Evolutionary conservation across 2,888 invertebrate genomes (phyloP).

Genomic region (Tiliacea citrago): DNA sequence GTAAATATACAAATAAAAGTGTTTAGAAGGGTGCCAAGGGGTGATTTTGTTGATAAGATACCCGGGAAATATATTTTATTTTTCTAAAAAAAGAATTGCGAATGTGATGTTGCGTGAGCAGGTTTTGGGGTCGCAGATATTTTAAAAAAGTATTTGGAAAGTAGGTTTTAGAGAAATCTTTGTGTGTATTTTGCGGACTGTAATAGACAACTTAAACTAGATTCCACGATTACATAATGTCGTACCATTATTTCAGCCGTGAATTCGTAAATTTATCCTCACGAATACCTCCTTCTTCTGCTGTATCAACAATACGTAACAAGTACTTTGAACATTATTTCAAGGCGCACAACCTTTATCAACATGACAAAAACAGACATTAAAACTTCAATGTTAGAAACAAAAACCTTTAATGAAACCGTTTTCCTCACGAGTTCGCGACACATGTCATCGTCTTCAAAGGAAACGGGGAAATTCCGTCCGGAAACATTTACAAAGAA

Average conservation of each 20-base stretch:
- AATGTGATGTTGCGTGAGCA: constrained; percentile 11
- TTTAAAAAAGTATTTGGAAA: neutral
- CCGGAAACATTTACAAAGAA: constrained; percentile 54
- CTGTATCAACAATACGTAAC: neutral
- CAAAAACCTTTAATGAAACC: constrained; percentile 56
- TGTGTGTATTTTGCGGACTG: too few relatives aligned
- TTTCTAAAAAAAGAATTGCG: constrained; percentile 29
- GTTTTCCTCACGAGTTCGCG: constrained; percentile 49
- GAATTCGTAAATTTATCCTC: neutral
- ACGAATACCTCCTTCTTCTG: neutral
- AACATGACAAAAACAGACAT: constrained; percentile 46
- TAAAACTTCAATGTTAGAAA: constrained; percentile 58
- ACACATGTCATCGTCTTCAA: constrained; percentile 57
- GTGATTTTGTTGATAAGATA: constrained; percentile 69
- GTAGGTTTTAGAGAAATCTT: neutral
- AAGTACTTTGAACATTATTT: constrained; percentile 2
- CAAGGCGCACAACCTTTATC: constrained; percentile 4
- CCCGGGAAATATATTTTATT: constrained; percentile 45
- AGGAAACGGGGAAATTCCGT: constrained; percentile 49
- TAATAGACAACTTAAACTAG: neutral
- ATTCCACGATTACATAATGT: neutral
- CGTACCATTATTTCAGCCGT: neutral
- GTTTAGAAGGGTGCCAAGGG: constrained; percentile 69
- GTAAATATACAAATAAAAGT: constrained; percentile 75
- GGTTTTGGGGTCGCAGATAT: constrained; percentile 11